These are phyloP conservation scores for Parapsyche elsis DNA, from an alignment of 1,140 invertebrate species.

Conservation along the genomic window DNA sequence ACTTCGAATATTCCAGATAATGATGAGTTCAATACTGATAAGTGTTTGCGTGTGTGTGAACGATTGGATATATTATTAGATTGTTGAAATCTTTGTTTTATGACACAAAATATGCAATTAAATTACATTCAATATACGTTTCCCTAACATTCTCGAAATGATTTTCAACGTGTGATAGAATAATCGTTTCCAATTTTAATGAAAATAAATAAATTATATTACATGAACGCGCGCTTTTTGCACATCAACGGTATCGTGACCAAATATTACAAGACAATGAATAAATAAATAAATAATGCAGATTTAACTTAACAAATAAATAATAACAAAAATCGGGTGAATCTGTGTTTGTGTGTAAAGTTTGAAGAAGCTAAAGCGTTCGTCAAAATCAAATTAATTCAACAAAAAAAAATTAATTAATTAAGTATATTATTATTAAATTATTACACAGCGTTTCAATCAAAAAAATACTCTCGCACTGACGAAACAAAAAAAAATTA, in stretches of 20 bases:
- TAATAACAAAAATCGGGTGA: conserved; percentile 31
- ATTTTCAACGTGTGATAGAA: not conserved
- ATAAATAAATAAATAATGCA: conserved; percentile 47
- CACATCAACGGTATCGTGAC: conserved; percentile 31
- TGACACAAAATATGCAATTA: not conserved
- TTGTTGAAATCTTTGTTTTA: no score
- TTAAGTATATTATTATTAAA: not conserved
- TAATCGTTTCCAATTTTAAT: not conserved
- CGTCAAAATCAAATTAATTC: conserved; percentile 29
- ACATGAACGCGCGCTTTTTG: not conserved
- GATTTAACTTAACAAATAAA: conserved; percentile 24
- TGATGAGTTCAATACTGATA: conserved; percentile 25
- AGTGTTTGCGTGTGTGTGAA: not conserved
- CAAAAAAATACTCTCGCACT: conserved; percentile 33
- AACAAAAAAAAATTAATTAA: conserved; percentile 4
- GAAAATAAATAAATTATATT: conserved; percentile 1
- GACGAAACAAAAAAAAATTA: conserved; percentile 35
- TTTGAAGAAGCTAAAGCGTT: conserved; percentile 37
- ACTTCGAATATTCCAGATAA: not conserved
- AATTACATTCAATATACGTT: not conserved
- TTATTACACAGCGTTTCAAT: conserved; percentile 27
- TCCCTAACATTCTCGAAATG: conserved; percentile 9
- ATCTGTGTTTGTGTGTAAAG: conserved; percentile 28
- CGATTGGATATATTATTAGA: not conserved
- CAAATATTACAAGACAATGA: conserved; percentile 26